Evolutionary conservation across 2,888 invertebrate genomes (phyloP).

Genomic region (Drosophila pullipes): DNA sequence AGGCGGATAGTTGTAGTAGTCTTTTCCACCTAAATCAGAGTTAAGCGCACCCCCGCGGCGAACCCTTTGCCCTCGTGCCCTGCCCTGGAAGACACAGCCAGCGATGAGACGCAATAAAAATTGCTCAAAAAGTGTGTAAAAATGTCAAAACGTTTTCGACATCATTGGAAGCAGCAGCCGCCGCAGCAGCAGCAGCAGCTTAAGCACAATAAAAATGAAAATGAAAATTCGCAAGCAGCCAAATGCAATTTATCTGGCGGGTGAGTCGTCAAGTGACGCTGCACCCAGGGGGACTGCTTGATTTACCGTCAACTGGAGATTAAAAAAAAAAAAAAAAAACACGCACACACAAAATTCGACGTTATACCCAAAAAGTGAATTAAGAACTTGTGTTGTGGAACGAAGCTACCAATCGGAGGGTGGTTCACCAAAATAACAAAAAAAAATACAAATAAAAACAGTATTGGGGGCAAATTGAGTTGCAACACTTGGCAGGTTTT

Average conservation of each 20-base stretch:
- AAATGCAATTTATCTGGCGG: conserved; percentile 73
- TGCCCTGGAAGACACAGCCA: conserved; percentile 8
- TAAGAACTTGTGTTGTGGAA: conserved; percentile 80
- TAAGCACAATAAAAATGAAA: conserved; percentile 60
- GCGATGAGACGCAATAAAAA: conserved; percentile 72
- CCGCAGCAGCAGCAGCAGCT: conserved; percentile 40
- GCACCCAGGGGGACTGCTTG: conserved; percentile 81
- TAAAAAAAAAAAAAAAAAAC: conserved; percentile 63
- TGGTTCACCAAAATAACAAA: conserved; percentile 23
- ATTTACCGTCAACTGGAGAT: conserved; percentile 82
- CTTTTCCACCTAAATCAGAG: conserved; percentile 68
- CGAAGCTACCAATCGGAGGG: conserved; percentile 61
- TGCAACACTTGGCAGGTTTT: conserved; percentile 81
- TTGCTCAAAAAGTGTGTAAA: conserved; percentile 69
- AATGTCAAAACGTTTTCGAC: conserved; percentile 80
- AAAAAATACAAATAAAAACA: neutral
- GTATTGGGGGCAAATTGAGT: conserved; percentile 69
- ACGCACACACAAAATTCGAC: conserved; percentile 30
- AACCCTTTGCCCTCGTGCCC: conserved; percentile 57
- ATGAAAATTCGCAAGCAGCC: conserved; percentile 55
- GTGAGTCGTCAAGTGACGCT: conserved; percentile 65
- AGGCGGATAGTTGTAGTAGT: conserved; percentile 10
- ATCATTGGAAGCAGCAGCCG: conserved; percentile 35
- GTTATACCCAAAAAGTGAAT: conserved; percentile 75
- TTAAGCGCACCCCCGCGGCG: conserved; percentile 53